phyloP scores from a whole-genome alignment of 2,888 invertebrate species.

The Geotrupes spiniger region DNA sequence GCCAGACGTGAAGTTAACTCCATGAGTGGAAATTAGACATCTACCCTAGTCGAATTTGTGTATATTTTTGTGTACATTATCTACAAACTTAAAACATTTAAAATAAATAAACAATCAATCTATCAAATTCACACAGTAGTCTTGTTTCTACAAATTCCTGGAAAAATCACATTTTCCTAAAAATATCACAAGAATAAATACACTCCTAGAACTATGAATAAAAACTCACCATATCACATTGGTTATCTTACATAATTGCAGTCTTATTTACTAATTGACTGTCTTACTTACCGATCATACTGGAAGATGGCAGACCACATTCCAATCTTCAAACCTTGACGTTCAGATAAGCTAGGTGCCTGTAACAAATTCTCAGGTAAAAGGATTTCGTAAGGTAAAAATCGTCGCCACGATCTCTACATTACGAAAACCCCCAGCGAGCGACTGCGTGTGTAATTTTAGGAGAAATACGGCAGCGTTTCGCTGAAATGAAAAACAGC shows the following conservation, averaged over 20 bases:
- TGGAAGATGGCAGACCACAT: constrained; percentile 26
- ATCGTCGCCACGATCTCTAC: constrained; percentile 21
- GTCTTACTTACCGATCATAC: constrained; percentile 26
- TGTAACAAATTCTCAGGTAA: constrained; percentile 66
- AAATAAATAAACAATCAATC: too few relatives aligned
- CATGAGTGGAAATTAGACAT: too few relatives aligned
- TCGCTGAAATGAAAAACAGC: constrained; percentile 41
- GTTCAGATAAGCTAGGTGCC: constrained; percentile 49
- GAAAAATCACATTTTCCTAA: too few relatives aligned
- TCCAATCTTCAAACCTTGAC: constrained; percentile 41
- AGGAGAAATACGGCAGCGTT: constrained; percentile 8
- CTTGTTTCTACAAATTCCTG: too few relatives aligned
- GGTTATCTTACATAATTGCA: constrained; percentile 9
- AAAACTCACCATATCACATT: constrained; percentile 12
- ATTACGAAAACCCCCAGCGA: constrained; percentile 24
- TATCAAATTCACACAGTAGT: too few relatives aligned
- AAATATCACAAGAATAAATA: too few relatives aligned
- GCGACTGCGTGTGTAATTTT: background rate
- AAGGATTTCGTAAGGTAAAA: constrained; percentile 34
- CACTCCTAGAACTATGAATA: constrained; percentile 1
- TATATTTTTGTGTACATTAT: too few relatives aligned
- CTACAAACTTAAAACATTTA: too few relatives aligned
- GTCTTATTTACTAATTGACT: constrained; percentile 4
- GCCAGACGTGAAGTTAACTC: too few relatives aligned
- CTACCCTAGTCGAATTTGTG: too few relatives aligned